A percentile compares a stretch with the other conserved stretches of the same genome.
phyloP scores from a whole-genome alignment of 1,140 invertebrate genomes.

The Polypedilum pembai region DNA sequence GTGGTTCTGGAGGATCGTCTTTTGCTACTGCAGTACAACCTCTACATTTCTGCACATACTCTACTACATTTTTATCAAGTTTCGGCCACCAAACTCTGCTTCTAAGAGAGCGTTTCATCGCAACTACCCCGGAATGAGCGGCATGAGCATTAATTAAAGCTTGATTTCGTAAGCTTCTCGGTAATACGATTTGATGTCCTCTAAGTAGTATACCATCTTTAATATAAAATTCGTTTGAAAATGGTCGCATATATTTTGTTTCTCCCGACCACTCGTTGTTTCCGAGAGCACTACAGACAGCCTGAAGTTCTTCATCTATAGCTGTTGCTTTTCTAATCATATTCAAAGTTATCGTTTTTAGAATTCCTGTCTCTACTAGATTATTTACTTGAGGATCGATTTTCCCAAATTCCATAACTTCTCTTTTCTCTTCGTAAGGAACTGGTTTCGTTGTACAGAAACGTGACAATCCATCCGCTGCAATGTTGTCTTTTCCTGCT shows the following conservation, averaged over 20 bases:
- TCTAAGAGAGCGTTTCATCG: constrained; percentile 47
- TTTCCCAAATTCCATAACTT: no score
- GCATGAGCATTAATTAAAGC: constrained; percentile 38
- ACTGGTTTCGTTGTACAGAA: no score
- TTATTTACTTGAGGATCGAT: neutral
- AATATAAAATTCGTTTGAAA: constrained; percentile 33
- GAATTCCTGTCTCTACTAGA: neutral
- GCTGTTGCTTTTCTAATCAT: no score
- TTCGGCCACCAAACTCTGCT: constrained; percentile 45
- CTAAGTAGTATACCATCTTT: constrained; percentile 31
- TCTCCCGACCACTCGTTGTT: neutral
- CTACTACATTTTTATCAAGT: constrained; percentile 43
- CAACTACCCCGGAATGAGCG: constrained; percentile 44
- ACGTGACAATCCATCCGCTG: constrained; percentile 40
- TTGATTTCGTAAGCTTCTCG: constrained; percentile 31
- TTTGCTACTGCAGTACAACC: constrained; percentile 37
- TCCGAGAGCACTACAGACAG: no score
- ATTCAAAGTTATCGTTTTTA: neutral
- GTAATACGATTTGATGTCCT: constrained; percentile 29
- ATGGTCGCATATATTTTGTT: neutral
- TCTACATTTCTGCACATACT: constrained; percentile 39
- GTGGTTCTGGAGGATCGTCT: constrained; percentile 33
- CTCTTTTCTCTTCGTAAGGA: neutral
- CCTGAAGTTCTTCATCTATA: neutral
- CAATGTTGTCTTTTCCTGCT: constrained; percentile 41